A percentile compares a stretch with the other conserved stretches of the same genome.
Conservation (phyloP, 92 coral and sea anemone genomes). For the Blastomussa wellsi region DNA sequence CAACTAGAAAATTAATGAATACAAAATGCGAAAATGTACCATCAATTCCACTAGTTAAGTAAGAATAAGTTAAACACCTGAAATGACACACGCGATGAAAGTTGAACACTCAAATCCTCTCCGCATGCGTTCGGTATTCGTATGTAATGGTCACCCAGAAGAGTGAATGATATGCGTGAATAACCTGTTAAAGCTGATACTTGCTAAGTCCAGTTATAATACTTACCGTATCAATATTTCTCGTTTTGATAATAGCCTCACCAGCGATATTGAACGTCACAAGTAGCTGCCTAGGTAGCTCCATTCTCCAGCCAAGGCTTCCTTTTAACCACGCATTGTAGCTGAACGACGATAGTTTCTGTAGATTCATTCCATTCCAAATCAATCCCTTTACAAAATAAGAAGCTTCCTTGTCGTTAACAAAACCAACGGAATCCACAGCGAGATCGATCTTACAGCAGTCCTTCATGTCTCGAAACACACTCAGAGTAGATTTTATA, state of each 20-base stretch:
- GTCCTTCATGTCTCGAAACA: constrained; percentile 41
- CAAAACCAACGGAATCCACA: constrained; percentile 39
- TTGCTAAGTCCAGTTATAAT: too few relatives aligned
- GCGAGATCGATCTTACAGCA: constrained; percentile 30
- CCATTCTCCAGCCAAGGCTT: constrained; percentile 9
- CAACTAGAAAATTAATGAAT: too few relatives aligned
- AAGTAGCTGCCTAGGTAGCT: neutral
- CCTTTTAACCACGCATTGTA: constrained; percentile 52
- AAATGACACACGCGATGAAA: too few relatives aligned
- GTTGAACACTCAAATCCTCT: too few relatives aligned
- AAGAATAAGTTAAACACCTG: too few relatives aligned
- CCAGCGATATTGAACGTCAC: constrained; percentile 15
- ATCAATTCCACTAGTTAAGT: too few relatives aligned
- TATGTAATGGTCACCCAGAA: too few relatives aligned
- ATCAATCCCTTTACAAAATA: neutral
- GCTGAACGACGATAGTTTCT: constrained; percentile 4
- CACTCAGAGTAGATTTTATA: neutral
- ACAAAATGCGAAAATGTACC: too few relatives aligned
- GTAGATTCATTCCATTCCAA: constrained; percentile 52
- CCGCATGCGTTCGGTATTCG: too few relatives aligned
- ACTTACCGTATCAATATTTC: constrained; percentile 15
- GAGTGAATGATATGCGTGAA: too few relatives aligned
- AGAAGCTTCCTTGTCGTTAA: neutral
- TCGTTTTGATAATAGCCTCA: neutral
- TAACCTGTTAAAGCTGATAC: too few relatives aligned